Evolutionary conservation across 2,797 vertebrate species (phyloP).

Genomic region (Spinibarbus caldwelli): DNA sequence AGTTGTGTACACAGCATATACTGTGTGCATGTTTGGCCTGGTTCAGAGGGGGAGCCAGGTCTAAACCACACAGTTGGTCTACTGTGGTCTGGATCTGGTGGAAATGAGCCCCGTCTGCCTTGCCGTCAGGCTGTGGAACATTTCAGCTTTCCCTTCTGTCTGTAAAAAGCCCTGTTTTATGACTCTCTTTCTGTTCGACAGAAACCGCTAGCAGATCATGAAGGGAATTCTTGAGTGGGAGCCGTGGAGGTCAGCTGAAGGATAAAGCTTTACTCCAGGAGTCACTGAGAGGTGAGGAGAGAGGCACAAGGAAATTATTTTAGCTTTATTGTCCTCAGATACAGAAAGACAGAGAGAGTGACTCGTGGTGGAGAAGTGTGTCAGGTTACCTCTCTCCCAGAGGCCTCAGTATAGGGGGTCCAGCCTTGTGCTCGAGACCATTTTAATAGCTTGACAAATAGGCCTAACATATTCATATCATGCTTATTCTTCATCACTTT

Average conservation of each 20-base stretch:
- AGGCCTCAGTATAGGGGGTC: neutral
- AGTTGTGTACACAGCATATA: slow-evolving; percentile 7
- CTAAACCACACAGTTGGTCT: slow-evolving; percentile 33
- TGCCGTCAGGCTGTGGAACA: slow-evolving; percentile 24
- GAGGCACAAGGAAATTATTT: slow-evolving; percentile 77
- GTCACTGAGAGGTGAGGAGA: slow-evolving; percentile 77
- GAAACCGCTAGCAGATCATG: slow-evolving; percentile 33
- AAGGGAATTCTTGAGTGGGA: slow-evolving; percentile 25
- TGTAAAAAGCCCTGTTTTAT: slow-evolving; percentile 45
- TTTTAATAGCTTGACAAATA: slow-evolving; percentile 25
- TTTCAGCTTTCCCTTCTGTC: slow-evolving; percentile 37
- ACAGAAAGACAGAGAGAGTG: slow-evolving; percentile 15
- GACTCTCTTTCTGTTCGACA: slow-evolving; percentile 27
- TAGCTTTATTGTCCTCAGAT: slow-evolving; percentile 70
- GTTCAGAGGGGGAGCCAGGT: neutral
- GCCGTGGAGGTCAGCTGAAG: slow-evolving; percentile 79
- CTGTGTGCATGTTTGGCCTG: slow-evolving; percentile 10
- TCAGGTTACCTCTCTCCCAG: slow-evolving; percentile 25
- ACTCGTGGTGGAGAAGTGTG: neutral
- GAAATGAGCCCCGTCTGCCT: slow-evolving; percentile 43
- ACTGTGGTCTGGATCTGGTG: slow-evolving; percentile 27
- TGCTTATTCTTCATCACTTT: neutral
- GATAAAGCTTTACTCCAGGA: slow-evolving; percentile 79
- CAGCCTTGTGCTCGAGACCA: neutral
- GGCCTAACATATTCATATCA: neutral